Evolutionary conservation across 2,888 invertebrate species (phyloP), one percentile per base, ranked within the genome.

Genomic region (Drosophila demipolita): DNA sequence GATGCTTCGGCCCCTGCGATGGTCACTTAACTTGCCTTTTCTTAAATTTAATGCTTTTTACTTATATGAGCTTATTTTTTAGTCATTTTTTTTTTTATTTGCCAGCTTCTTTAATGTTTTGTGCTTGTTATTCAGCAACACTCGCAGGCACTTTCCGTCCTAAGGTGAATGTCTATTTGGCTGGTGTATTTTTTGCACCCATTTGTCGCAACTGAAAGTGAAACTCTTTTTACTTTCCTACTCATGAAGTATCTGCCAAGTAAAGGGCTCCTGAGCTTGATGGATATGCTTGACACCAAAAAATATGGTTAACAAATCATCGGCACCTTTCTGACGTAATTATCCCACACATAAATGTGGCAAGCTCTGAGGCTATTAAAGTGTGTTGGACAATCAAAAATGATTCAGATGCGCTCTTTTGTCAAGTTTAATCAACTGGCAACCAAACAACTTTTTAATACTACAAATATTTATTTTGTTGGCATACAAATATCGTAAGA

Each of bases 151-250:
- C 78, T 68, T 78, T 80, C 42, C 49, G 80, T 48, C 68, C 80
- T 62, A 36, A 17, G 64, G 54, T 62, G 49, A 66, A 17, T 35
- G 48, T 32, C 12, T 52, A 32, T 42, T 54, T 35, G 29, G 45
- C 40, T 40, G 55, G 57, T 57, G 40, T 40, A 17, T 26, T 63
- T 74, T 69, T 75, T 71, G 60, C 60, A 67, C 63, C 66, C 70
- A 73, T 75, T 76, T 87, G 89, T 82, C 76, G 90, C 84, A 88
- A 84, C 75, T 81, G 90, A 88, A 88, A 88, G 87, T 88, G 90
- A 88, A 88, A 88, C 81, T 80, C 72, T 79, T 77, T 77, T 83
- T 77, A 68, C 82, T 87, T 87, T 89, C 75, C 50, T 69, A 55
- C 64, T 53, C 63, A 59, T 68, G 35, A 61, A 71, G 50, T 71